Conservation (phyloP, 2,888 invertebrate genomes). For the Perdita meconis region DNA sequence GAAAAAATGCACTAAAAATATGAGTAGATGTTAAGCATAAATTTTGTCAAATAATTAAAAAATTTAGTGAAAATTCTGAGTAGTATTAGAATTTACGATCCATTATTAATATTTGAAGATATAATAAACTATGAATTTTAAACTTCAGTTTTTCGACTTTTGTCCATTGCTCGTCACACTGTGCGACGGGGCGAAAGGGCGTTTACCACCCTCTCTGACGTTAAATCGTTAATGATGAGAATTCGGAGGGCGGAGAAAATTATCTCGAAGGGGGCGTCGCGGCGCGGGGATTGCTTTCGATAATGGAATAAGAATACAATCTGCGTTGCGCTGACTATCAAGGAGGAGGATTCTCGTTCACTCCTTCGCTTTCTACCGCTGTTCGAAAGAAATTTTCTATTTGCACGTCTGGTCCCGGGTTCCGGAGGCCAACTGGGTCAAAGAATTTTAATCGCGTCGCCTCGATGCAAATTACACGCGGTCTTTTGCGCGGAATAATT, state of each 20-base stretch:
- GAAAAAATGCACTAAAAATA: too few relatives aligned
- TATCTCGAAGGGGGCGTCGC: constrained; percentile 49
- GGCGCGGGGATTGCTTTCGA: constrained; percentile 27
- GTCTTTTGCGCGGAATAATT: constrained; percentile 49
- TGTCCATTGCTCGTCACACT: too few relatives aligned
- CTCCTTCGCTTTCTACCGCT: neutral
- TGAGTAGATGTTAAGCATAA: too few relatives aligned
- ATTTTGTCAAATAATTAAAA: too few relatives aligned
- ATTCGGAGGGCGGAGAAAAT: constrained; percentile 54
- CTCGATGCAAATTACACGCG: constrained; percentile 48
- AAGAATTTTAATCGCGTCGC: constrained; percentile 51
- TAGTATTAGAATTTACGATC: too few relatives aligned
- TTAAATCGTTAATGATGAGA: constrained; percentile 66
- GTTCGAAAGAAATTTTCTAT: constrained; percentile 42
- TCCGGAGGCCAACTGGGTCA: constrained; percentile 34
- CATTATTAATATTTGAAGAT: too few relatives aligned
- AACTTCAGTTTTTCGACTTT: too few relatives aligned
- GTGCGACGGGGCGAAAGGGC: constrained; percentile 3
- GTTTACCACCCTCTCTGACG: neutral
- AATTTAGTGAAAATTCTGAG: too few relatives aligned
- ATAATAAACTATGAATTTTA: too few relatives aligned
- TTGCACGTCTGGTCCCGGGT: constrained; percentile 12
- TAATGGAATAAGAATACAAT: constrained; percentile 28
- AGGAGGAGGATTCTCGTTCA: neutral
- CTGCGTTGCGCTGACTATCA: neutral